Evolutionary conservation across 2,888 invertebrate species (phyloP), one percentile per base, ranked within the genome.

Genomic region (Lithodes maja): DNA sequence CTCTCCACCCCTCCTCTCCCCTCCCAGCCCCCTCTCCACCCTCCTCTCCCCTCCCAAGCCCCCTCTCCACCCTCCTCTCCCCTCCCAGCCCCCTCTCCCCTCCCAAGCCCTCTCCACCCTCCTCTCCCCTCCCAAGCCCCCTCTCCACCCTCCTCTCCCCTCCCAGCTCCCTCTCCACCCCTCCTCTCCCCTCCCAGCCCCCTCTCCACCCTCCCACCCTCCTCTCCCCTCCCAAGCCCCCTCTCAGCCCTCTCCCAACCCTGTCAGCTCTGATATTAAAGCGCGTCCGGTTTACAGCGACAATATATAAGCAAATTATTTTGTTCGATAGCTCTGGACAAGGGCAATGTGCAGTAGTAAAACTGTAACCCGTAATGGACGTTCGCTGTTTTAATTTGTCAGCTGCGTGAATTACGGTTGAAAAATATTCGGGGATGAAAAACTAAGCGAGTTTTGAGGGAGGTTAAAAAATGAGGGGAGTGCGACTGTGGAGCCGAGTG

Each of bases 271-370:
- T n/a, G 71, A 71, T 71, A 71, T 71, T 71, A 71, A 71, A 71
- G 71, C 71, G 71, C 71, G 71, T 71, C 71, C 71, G 71, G 71
- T 71, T 71, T n/a, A 71, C 71, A 71, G 71, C 71, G n/a, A 71
- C 71, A 71, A 71, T 71, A 71, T 71, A 71, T 71, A 71, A 71
- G 71, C 71, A 71, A 71, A 71, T 71, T 71, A 71, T 71, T 71
- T 71, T 71, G 71, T 71, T 71, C 71, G 71, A 71, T 71, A 71
- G 71, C 71, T 71, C 15, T 7, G 71, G 71, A 71, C 71, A 71
- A 71, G 71, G 71, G 71, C 71, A 71, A 71, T 71, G 71, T 71
- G 71, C 71, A 71, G n/a, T 71, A 71, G 71, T 71, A 7, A 71
- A 71, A 71, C 15, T 71, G 71, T 71, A 71, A n/a, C 71, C 71